A percentile compares a stretch with the other conserved stretches of the same genome.
Conservation (phyloP, 2,888 invertebrate species). For the Choreutis nemorana region DNA sequence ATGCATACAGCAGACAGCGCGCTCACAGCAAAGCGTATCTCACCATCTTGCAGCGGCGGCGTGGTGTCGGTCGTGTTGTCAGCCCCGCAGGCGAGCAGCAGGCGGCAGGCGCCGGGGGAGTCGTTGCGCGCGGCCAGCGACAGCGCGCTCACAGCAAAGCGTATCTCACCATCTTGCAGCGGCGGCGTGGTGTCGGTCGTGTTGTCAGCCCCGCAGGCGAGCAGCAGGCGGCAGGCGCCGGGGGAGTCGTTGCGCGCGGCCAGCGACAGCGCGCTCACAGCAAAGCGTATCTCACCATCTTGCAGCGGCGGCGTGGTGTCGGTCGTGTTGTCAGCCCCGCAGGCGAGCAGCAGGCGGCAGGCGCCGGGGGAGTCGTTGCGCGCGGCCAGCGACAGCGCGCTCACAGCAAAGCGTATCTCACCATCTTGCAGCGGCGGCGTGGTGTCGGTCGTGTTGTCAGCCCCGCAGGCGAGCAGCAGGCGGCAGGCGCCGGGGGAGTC, state of each 20-base stretch:
- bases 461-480: slow-evolving; percentile 90
- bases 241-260: slow-evolving; percentile 89
- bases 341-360: slow-evolving; percentile 86
- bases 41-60: too few species aligned
- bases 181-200: too few species aligned
- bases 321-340: slow-evolving; percentile 80
- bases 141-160: slow-evolving; percentile 85
- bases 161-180: too few species aligned
- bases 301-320: too few species aligned
- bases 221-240: slow-evolving; percentile 86
- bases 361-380: slow-evolving; percentile 89
- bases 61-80: slow-evolving; percentile 70
- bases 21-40: too few species aligned
- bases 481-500: slow-evolving; percentile 91
- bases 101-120: slow-evolving; percentile 86
- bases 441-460: slow-evolving; percentile 70
- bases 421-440: too few species aligned
- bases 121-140: slow-evolving; percentile 88
- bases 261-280: slow-evolving; percentile 83
- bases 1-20: too few species aligned
- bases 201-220: slow-evolving; percentile 88
- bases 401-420: too few species aligned
- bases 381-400: slow-evolving; percentile 82
- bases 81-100: slow-evolving; percentile 90
- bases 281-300: too few species aligned